These are phyloP conservation scores for Hepsetus odoe DNA, from an alignment of 2,113 vertebrate species.

Conservation along the genomic window DNA sequence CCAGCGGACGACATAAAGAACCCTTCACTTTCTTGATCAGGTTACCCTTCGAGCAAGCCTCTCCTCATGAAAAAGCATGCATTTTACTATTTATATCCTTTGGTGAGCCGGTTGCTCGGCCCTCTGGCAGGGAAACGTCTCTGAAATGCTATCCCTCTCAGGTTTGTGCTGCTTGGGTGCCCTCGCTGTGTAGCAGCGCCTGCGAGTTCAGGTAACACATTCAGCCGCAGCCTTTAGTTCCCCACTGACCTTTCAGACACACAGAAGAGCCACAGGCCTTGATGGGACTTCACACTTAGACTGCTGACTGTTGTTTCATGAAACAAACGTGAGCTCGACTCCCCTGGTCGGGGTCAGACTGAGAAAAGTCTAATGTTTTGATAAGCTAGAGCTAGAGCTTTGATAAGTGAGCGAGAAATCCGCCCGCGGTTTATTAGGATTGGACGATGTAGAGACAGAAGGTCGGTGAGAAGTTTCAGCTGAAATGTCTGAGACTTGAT, in stretches of 20 bases:
- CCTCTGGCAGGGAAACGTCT: background rate
- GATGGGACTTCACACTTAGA: background rate
- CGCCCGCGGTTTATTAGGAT: background rate
- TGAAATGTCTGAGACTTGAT: no score
- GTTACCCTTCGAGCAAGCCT: conserved; percentile 14
- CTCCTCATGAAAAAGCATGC: conserved; percentile 6
- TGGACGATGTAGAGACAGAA: no score
- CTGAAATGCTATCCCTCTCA: conserved; percentile 44
- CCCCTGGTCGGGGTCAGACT: background rate
- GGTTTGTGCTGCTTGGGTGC: conserved; percentile 26
- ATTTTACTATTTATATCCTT: conserved; percentile 41
- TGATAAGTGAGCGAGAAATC: background rate
- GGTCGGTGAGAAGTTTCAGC: no score
- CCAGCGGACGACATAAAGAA: background rate
- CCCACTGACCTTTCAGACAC: conserved; percentile 26
- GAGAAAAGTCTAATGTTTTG: background rate
- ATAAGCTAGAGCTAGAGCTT: no score
- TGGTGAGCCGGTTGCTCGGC: conserved; percentile 37
- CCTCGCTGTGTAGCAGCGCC: conserved; percentile 7
- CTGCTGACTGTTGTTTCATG: background rate
- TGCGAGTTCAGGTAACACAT: conserved; percentile 20
- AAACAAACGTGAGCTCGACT: conserved; percentile 8
- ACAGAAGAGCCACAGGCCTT: background rate
- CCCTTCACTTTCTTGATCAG: background rate
- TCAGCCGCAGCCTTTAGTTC: conserved; percentile 11